A percentile compares a stretch with the other conserved stretches of the same genome.
Evolutionary conservation across 2,888 invertebrate genomes (phyloP).

Genomic region (Melipona beecheii): DNA sequence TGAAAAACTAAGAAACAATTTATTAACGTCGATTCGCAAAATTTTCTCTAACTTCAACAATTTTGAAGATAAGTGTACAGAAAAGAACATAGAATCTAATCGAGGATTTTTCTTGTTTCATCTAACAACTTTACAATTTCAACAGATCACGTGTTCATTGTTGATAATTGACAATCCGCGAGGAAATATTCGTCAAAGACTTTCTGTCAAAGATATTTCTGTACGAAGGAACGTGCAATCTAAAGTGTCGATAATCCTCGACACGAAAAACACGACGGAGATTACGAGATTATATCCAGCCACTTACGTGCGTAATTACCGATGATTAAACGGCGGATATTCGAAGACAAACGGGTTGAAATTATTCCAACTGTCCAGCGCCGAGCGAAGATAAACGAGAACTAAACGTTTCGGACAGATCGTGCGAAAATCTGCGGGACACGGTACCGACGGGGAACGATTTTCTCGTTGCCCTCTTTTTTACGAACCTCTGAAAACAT

Average conservation of each 20-base stretch:
- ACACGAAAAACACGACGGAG: neutral
- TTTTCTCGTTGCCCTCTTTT: no score
- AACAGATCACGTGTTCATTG: no score
- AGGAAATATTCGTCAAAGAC: no score
- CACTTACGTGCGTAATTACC: constrained; percentile 7
- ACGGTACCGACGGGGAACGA: constrained; percentile 1
- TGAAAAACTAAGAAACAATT: no score
- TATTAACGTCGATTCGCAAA: no score
- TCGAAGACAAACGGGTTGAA: neutral
- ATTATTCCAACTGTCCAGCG: neutral
- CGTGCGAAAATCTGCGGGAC: constrained; percentile 1
- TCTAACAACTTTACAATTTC: no score
- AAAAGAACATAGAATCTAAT: no score
- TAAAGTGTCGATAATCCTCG: neutral
- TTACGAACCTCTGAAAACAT: neutral
- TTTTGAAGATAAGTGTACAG: no score
- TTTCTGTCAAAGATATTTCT: neutral
- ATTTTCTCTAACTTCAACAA: no score
- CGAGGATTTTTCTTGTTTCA: no score
- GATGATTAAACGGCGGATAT: constrained; percentile 22
- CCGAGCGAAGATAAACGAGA: neutral
- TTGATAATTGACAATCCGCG: no score
- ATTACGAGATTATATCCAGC: neutral
- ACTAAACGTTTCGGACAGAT: neutral
- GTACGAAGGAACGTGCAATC: neutral